phyloP scores from a whole-genome alignment of 2,888 invertebrate species.

The Drosophila pseudotakahashii region DNA sequence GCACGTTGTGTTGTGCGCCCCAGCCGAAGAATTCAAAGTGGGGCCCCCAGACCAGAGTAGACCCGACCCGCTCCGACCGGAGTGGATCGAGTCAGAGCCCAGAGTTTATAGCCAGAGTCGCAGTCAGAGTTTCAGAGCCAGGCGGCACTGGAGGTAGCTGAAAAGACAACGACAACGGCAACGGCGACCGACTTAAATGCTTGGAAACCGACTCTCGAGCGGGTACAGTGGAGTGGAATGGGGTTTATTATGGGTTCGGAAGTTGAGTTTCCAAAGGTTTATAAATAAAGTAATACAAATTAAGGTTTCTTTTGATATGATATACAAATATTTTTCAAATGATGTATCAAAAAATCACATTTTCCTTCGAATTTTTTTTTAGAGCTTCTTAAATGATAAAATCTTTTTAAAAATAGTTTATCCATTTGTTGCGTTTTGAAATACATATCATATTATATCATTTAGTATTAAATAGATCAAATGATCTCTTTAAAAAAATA shows the following conservation, averaged over 20 bases:
- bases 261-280: neutral
- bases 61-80: constrained; percentile 32
- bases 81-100: constrained; percentile 48
- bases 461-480: no score
- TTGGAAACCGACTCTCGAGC: constrained; percentile 67
- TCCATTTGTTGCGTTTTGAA: no score
- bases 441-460: no score
- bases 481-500: no score
- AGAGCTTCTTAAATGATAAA: no score
- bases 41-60: constrained; percentile 45
- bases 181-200: constrained; percentile 77
- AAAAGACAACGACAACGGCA: constrained; percentile 17
- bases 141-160: constrained; percentile 41
- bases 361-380: no score
- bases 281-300: no score
- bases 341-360: no score
- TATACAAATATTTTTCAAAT: no score
- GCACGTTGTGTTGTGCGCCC: constrained; percentile 63
- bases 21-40: constrained; percentile 74
- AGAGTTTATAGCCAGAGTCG: constrained; percentile 52
- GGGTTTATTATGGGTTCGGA: neutral
- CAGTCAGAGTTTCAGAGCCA: constrained; percentile 1
- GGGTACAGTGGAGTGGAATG: constrained; percentile 57
- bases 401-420: no score
- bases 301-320: neutral